A percentile compares a stretch with the other conserved stretches of the same genome.
Conservation (phyloP, 2,113 vertebrate species). For the Grallaria varia region DNA sequence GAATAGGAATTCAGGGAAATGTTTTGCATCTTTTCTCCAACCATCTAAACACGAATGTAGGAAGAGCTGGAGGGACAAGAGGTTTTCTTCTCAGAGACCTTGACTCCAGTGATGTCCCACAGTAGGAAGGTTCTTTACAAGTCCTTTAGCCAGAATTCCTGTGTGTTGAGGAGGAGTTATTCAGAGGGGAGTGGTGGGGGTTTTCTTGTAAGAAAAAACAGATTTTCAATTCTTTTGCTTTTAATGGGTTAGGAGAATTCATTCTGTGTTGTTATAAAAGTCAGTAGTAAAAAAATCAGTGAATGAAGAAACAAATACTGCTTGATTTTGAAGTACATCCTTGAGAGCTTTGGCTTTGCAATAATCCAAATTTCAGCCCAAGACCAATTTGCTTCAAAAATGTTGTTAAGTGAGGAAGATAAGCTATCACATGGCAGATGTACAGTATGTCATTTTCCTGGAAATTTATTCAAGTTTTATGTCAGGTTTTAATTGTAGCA, state of each 20-base stretch:
- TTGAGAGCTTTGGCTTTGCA: not conserved
- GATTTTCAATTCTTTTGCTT: not conserved
- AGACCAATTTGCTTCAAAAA: not conserved
- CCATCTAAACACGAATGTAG: not conserved
- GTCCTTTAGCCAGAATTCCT: accelerated
- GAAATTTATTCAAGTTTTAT: not conserved
- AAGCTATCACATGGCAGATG: not conserved
- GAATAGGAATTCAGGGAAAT: not conserved
- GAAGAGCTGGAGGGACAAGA: not conserved
- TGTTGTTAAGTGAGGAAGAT: not conserved
- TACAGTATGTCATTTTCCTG: not conserved
- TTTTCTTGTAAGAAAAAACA: not conserved
- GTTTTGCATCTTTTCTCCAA: not conserved
- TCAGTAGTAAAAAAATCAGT: not conserved
- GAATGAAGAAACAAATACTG: not conserved
- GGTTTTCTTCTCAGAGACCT: not conserved
- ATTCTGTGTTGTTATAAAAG: not conserved
- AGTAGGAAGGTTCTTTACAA: not conserved
- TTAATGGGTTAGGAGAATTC: not conserved
- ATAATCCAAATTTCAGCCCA: not conserved
- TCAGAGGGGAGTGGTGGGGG: not conserved
- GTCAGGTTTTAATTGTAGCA: not conserved
- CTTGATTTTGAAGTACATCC: not conserved
- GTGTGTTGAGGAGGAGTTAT: not conserved
- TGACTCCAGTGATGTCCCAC: not conserved